phyloP scores from a whole-genome alignment of 2,113 vertebrate genomes.

The Tragelaphus scriptus region DNA sequence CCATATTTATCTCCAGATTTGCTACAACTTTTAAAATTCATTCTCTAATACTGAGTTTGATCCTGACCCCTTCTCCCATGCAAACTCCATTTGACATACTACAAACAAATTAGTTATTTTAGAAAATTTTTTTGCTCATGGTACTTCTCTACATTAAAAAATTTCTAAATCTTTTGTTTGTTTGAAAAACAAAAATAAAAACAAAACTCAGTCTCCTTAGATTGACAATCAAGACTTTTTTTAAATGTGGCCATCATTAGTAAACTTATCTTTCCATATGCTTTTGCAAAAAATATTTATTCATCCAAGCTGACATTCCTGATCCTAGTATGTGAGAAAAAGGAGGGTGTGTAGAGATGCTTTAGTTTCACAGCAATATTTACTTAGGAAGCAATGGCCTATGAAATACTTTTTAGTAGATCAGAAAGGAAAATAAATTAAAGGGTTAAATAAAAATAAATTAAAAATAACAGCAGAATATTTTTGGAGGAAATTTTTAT shows the following conservation, averaged over 20 bases:
- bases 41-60: not conserved
- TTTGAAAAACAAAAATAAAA: not conserved
- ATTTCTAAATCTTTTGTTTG: not conserved
- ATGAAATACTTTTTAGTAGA: not conserved
- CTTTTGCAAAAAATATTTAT: not conserved
- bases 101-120: not conserved
- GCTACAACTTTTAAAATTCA: not conserved
- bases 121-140: not conserved
- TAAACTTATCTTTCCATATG: not conserved
- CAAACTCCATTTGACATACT: not conserved
- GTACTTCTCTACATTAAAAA: not conserved
- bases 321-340: not conserved
- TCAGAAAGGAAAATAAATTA: not conserved
- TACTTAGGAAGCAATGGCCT: not conserved
- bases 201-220: not conserved
- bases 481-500: not conserved
- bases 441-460: not conserved
- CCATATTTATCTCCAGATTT: not conserved
- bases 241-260: not conserved
- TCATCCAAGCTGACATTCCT: not conserved
- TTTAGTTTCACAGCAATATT: not conserved
- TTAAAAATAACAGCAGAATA: not conserved
- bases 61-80: not conserved
- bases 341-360: not conserved
- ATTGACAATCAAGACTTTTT: not conserved